Evolutionary conservation across 2,888 invertebrate species (phyloP).

Genomic region (Dryobotodes eremita): DNA sequence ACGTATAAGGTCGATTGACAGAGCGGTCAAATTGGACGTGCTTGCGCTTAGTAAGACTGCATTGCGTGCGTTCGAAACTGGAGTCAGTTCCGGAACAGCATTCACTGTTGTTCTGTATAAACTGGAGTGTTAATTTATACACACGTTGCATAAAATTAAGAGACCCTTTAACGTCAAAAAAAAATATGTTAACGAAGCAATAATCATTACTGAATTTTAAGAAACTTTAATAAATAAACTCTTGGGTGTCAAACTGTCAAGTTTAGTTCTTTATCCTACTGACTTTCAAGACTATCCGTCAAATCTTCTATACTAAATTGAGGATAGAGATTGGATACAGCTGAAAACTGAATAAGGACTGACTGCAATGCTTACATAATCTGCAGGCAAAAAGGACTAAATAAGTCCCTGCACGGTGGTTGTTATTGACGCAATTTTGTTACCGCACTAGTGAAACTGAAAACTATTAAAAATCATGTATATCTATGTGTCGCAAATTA

Average conservation of each 20-base stretch:
- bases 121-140: not conserved
- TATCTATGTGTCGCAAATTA: not conserved
- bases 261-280: no score
- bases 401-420: no score
- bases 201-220: not conserved
- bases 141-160: not conserved
- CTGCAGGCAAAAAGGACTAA: no score
- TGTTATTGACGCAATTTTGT: no score
- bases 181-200: not conserved
- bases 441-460: no score
- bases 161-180: not conserved
- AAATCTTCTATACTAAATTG: not conserved
- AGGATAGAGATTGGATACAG: not conserved
- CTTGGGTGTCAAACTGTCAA: not conserved
- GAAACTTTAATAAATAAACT: not conserved
- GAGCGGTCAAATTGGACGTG: slow-evolving; percentile 40
- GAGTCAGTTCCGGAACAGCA: not conserved
- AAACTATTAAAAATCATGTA: not conserved
- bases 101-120: not conserved
- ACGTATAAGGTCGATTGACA: slow-evolving; percentile 66
- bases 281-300: no score
- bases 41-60: not conserved
- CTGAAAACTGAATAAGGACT: not conserved
- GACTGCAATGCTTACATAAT: no score
- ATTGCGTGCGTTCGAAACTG: slow-evolving; percentile 7